Conservation (phyloP, 2,113 vertebrate genomes). For the Sphaerodactylus townsendi region DNA sequence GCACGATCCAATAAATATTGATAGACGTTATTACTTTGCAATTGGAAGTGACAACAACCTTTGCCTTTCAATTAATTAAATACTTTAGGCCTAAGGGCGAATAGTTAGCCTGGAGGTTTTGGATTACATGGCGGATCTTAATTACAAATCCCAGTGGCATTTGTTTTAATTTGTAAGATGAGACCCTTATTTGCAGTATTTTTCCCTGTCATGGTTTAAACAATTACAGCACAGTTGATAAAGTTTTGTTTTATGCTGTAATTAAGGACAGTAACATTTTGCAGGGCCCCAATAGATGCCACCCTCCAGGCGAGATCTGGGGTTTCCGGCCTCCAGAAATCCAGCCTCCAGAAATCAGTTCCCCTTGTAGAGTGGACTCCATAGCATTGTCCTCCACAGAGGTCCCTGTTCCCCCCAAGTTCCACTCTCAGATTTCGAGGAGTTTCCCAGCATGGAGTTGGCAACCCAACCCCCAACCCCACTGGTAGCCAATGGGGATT, state of each 20-base stretch:
- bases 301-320: no score
- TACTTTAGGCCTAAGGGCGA: not conserved
- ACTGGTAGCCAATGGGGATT: no score
- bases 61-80: constrained; percentile 60
- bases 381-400: no score
- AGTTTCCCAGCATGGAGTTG: no score
- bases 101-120: constrained; percentile 6
- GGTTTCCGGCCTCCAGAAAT: no score
- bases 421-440: no score
- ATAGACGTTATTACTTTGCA: constrained; percentile 32
- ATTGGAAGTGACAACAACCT: constrained; percentile 41
- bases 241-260: not conserved
- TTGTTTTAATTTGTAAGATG: constrained; percentile 10
- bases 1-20: constrained; percentile 54
- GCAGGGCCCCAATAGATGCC: no score
- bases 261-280: not conserved
- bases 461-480: no score
- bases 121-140: constrained; percentile 5
- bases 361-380: no score
- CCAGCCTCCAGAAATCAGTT: no score
- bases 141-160: not conserved
- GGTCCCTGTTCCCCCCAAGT: no score
- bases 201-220: not conserved
- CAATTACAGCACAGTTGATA: not conserved
- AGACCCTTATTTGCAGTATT: not conserved